Conservation (phyloP, 1,140 invertebrate genomes). For the Maniola jurtina region DNA sequence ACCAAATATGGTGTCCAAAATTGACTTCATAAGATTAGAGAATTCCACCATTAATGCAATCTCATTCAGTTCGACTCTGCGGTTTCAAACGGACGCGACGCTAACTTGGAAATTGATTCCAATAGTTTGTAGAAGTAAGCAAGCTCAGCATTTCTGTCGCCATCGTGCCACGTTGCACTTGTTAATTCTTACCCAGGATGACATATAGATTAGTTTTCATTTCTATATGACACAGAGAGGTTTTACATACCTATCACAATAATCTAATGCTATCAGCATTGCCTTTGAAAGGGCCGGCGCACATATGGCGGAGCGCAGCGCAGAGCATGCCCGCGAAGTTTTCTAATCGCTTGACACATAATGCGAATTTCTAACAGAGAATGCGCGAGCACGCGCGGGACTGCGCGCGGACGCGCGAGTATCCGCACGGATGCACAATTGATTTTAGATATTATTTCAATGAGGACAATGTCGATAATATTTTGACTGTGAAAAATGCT, state of each 20-base stretch:
- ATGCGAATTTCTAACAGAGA: no score
- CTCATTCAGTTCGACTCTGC: slow-evolving; percentile 46
- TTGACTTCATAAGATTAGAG: slow-evolving; percentile 24
- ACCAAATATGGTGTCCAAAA: slow-evolving; percentile 12
- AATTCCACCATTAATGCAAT: slow-evolving; percentile 47
- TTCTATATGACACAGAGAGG: background rate
- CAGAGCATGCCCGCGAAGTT: no score
- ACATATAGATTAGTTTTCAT: slow-evolving; percentile 3
- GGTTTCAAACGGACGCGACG: slow-evolving; percentile 43
- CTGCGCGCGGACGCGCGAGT: no score
- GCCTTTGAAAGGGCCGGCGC: no score
- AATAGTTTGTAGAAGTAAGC: slow-evolving; percentile 44
- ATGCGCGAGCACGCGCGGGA: no score
- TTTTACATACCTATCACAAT: background rate
- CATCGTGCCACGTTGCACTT: slow-evolving; percentile 30
- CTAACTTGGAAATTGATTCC: slow-evolving; percentile 55
- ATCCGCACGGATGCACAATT: no score
- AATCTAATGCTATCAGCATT: no score
- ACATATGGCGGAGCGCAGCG: no score
- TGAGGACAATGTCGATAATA: no score
- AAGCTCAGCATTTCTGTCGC: slow-evolving; percentile 42
- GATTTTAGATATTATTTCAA: no score
- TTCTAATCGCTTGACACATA: no score
- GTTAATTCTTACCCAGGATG: slow-evolving; percentile 24
- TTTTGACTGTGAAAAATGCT: no score